Evolutionary conservation across 2,113 vertebrate genomes (phyloP), one percentile per base, ranked within the genome.

Genomic region (Antennarius striatus): DNA sequence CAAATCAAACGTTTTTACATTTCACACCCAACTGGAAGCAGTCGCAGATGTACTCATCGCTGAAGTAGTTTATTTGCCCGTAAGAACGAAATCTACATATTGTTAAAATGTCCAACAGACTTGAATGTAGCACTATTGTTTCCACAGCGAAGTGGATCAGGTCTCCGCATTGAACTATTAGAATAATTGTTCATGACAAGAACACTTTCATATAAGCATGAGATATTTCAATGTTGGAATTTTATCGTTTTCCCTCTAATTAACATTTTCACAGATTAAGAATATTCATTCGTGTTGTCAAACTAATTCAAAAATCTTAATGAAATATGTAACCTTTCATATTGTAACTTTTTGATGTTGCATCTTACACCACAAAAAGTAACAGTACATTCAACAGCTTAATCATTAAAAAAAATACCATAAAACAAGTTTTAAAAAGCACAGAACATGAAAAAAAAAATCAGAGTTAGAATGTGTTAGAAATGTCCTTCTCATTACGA

Each of bases 371-470:
- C 17, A 15, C 16, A 51, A 47, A 17, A n/a, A 3, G 2, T 22
- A 17, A 17, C 14, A 10, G 3, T 51, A 51, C 49, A 17, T 11
- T 12, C 8, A 22, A 22, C 5, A 61, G 16, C 2, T 45, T 14
- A 49, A 51, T n/a, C 8, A 72, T 75, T 75, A 22, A 71, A 79
- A 75, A 78, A 55, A 6, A 36, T 36, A n/a, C 29, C 32, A 53
- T 63, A 70, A 56, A 7, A 74, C 81, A 71, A 28, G 1, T 7
- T 61, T 73, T 68, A 70, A 74, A 76, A 77, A 75, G 15, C 29
- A 80, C 10, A 71, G 63, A 79, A 79, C n/a, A 50, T 22, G 0
- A 54, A 75, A 53, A 50, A n/a, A 3, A 0, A 11, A 29, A 13
- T 55, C 36, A 3, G 32, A 70, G 55, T 6, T 9, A 5, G 1